Conservation (phyloP, 1,140 invertebrate species). For the Brachionus angularis region DNA sequence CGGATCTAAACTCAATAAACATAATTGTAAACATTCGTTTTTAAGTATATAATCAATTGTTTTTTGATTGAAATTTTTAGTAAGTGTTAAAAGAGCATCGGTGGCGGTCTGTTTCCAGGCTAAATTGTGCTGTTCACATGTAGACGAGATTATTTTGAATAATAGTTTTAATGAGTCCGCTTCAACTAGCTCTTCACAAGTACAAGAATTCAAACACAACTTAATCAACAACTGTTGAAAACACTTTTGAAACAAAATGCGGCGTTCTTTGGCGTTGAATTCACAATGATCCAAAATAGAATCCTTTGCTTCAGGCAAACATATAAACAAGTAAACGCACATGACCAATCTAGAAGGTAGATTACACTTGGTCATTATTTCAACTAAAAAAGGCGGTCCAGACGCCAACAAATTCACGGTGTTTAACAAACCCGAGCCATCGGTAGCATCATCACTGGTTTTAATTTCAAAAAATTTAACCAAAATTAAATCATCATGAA, state of each 20-base stretch:
- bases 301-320: conserved; percentile 67
- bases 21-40: conserved; percentile 19
- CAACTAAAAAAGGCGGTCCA: conserved; percentile 50
- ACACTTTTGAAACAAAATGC: conserved; percentile 88
- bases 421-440: conserved; percentile 10
- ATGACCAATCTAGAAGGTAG: conserved; percentile 96
- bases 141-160: conserved; percentile 34
- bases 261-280: conserved; percentile 76
- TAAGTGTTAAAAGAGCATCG: conserved; percentile 25
- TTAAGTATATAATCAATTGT: conserved; percentile 14
- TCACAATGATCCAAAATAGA: conserved; percentile 66
- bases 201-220: conserved; percentile 19
- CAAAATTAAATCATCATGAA: conserved; percentile 21
- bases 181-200: conserved; percentile 16
- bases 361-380: conserved; percentile 83
- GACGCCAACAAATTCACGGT: conserved; percentile 41
- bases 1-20: conserved; percentile 7
- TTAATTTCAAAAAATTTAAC: conserved; percentile 42
- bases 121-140: conserved; percentile 37
- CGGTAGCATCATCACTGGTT: neutral
- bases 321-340: conserved; percentile 97
- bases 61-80: conserved; percentile 29
- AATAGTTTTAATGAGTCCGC: conserved; percentile 38
- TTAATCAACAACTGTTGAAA: conserved; percentile 67
- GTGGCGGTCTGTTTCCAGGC: conserved; percentile 31